A percentile compares a stretch with the other conserved stretches of the same genome.
Evolutionary conservation across 2,888 invertebrate species (phyloP).

Genomic region (Eupithecia exiguata): DNA sequence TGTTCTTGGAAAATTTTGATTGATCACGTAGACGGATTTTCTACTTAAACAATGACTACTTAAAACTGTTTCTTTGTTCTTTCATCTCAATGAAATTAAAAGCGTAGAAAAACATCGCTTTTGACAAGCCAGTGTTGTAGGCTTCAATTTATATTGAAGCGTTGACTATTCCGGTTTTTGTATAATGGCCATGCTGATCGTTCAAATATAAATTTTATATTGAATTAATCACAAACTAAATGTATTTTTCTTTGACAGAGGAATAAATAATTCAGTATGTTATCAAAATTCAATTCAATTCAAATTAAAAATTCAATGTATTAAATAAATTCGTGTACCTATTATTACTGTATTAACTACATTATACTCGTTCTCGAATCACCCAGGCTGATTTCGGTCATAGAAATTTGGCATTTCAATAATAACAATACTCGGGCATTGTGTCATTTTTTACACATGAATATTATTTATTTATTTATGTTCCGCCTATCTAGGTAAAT

Average conservation of each 20-base stretch:
- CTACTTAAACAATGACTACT: conserved; percentile 6
- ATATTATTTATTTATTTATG: neutral
- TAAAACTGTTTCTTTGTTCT: neutral
- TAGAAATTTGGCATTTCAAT: neutral
- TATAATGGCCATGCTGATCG: neutral
- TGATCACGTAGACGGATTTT: conserved; percentile 39
- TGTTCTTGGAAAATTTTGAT: conserved; percentile 53
- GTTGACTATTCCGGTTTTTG: neutral
- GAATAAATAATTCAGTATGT: too few species aligned
- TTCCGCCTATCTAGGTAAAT: neutral
- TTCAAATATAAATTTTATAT: neutral
- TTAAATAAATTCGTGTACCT: neutral
- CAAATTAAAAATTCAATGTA: neutral
- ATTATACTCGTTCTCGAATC: neutral
- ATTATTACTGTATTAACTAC: too few species aligned
- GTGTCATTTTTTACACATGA: neutral
- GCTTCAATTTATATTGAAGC: neutral
- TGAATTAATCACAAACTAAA: neutral
- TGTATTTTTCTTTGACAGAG: neutral
- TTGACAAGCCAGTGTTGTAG: neutral
- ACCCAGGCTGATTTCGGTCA: neutral
- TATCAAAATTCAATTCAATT: neutral
- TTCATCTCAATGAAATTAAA: neutral
- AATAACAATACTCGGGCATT: neutral
- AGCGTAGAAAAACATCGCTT: neutral